Evolutionary conservation across 2,888 invertebrate genomes (phyloP), one percentile per base, ranked within the genome.

Genomic region (Teinopalpus imperialis): DNA sequence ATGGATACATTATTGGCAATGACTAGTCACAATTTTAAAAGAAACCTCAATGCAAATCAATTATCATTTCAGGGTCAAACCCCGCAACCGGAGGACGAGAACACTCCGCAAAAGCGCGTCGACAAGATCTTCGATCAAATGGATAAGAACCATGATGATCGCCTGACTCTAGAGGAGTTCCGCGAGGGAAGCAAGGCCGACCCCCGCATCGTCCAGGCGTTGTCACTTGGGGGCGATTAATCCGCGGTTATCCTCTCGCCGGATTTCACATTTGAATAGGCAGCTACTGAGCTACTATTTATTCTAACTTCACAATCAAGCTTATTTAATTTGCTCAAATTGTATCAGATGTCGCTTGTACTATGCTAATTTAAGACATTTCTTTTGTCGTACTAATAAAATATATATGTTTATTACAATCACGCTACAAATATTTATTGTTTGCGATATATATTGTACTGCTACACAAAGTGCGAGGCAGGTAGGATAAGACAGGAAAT

Each of bases 111-210:
- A 81, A 98, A 98, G 79, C 92, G 98, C 72, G 98, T 98, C 54
- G 98, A 98, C 89, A 97, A 98, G 87, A 99, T 99, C 76, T 99
- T 99, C 90, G 97, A 97, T 82, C 98, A 98, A 79, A 97, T 98
- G 98, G 99, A 99, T 89, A 98, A 95, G 90, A 98, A 99, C 82
- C 97, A 98, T 88, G 98, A 98, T 83, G 98, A 98, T 86, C 93
- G 95, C 65, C 91, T 98, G 62, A 98, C 98, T 30, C 91, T 98
- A 62, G 98, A 98, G 70, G 98, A 98, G 82, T 98, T 98, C 90
- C 93, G 97, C 66, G 98, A 98, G 88, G 98, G 98, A 57, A 97
- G 98, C 87, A 98, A 99, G 90, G 98, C 98, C 44, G 98, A 99
- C 87, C 98, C 98, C 21, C 93, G 98, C 80, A 99, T 99, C 77